phyloP scores from a whole-genome alignment of 2,888 invertebrate genomes.

The Desoria tigrina region DNA sequence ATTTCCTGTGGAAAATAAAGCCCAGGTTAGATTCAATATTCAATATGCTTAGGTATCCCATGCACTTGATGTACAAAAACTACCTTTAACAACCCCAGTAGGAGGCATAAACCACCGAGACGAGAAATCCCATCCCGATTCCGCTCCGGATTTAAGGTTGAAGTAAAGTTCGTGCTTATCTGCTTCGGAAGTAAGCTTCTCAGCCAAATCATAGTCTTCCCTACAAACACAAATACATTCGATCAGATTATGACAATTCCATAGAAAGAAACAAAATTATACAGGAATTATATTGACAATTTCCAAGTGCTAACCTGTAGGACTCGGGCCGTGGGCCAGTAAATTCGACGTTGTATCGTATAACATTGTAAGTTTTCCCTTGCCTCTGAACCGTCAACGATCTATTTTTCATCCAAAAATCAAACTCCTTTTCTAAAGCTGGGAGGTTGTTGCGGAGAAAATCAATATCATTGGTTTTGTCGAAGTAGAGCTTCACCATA shows the following conservation, averaged over 20 bases:
- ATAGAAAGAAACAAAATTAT: neutral
- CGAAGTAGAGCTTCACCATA: constrained; percentile 77
- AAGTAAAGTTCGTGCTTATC: constrained; percentile 67
- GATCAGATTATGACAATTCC: too few species aligned
- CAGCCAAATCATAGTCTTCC: constrained; percentile 59
- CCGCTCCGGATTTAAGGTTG: constrained; percentile 85
- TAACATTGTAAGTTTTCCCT: constrained; percentile 67
- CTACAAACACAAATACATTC: constrained; percentile 55
- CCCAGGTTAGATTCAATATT: too few species aligned
- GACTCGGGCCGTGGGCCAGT: constrained; percentile 87
- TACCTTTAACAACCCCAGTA: too few species aligned
- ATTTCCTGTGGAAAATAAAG: constrained; percentile 65
- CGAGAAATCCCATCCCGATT: constrained; percentile 96
- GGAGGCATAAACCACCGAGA: constrained; percentile 79
- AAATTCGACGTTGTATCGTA: constrained; percentile 73
- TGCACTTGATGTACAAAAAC: too few species aligned
- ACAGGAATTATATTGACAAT: too few species aligned
- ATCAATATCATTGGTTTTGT: constrained; percentile 68
- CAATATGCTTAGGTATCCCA: too few species aligned
- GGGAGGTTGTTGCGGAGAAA: constrained; percentile 59
- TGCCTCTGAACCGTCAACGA: constrained; percentile 53
- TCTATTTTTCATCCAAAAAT: constrained; percentile 78
- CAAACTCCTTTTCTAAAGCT: constrained; percentile 58
- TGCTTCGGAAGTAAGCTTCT: constrained; percentile 18
- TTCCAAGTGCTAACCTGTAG: constrained; percentile 63